phyloP scores from a whole-genome alignment of 2,797 vertebrate species.

The Lutjanus campechanus region DNA sequence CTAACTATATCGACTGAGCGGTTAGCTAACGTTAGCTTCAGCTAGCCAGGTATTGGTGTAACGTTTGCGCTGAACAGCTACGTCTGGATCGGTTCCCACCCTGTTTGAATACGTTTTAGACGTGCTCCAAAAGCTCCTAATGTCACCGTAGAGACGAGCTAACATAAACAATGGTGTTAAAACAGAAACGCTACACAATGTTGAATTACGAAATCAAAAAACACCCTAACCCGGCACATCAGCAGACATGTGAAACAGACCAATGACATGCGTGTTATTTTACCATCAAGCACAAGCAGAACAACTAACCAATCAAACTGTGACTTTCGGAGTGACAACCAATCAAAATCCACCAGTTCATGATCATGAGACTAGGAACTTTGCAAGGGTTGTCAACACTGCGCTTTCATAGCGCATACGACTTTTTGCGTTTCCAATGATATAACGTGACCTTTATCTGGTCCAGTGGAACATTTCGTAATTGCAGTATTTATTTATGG shows the following conservation, averaged over 20 bases:
- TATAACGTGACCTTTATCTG: neutral
- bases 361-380: conserved; percentile 51
- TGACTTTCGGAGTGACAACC: neutral
- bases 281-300: neutral
- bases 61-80: neutral
- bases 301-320: conserved; percentile 56
- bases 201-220: conserved; percentile 43
- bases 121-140: neutral
- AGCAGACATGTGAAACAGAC: conserved; percentile 62
- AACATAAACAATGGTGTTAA: neutral
- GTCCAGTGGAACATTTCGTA: neutral
- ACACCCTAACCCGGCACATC: conserved; percentile 42
- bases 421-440: neutral
- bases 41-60: neutral
- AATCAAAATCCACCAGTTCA: conserved; percentile 59
- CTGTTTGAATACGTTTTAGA: neutral
- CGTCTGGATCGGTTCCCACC: neutral
- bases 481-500: too few species aligned
- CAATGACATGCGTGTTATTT: conserved; percentile 46
- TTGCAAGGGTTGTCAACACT: conserved; percentile 27
- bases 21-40: conserved; percentile 59
- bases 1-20: neutral
- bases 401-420: conserved; percentile 47
- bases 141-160: too few species aligned
- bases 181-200: neutral